Evolutionary conservation across 2,797 vertebrate genomes (phyloP).

Genomic region (Phoeniculus purpureus): DNA sequence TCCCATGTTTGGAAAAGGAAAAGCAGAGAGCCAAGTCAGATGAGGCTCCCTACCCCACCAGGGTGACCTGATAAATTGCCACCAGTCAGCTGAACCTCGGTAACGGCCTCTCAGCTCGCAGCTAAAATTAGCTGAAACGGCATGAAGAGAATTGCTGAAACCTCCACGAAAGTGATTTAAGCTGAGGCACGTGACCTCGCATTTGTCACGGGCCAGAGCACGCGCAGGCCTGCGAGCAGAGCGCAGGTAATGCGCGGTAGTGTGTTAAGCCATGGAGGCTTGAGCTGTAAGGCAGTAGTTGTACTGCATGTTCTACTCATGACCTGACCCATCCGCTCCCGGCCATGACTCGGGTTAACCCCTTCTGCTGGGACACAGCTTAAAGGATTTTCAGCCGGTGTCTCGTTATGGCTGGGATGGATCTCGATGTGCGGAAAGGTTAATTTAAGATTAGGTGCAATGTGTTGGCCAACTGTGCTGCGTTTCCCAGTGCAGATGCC

Average conservation of each 20-base stretch:
- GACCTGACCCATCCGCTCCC: not conserved
- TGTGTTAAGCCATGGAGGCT: fast-evolving
- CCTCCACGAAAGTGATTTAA: constrained; percentile 43
- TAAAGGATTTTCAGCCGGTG: not conserved
- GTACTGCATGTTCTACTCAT: not conserved
- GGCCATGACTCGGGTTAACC: not conserved
- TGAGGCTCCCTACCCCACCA: not conserved
- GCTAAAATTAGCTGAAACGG: constrained; percentile 67
- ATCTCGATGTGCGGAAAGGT: fast-evolving
- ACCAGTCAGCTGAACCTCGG: constrained; percentile 36
- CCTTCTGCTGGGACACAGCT: not conserved
- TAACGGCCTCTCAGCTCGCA: not conserved
- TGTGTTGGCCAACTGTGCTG: not conserved
- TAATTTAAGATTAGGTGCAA: not conserved
- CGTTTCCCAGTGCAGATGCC: not conserved
- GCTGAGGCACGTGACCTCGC: constrained; percentile 8
- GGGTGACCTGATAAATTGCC: constrained; percentile 52
- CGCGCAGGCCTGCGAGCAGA: not conserved
- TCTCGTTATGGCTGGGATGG: not conserved
- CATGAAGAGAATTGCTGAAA: constrained; percentile 58
- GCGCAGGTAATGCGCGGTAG: not conserved
- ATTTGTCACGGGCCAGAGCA: constrained; percentile 42
- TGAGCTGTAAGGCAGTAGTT: not conserved
- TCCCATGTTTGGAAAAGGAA: fast-evolving
- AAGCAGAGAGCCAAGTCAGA: fast-evolving